A percentile compares a stretch with the other conserved stretches of the same genome.
Evolutionary conservation across 1,140 invertebrate genomes (phyloP).

Genomic region (Drosophila miranda): DNA sequence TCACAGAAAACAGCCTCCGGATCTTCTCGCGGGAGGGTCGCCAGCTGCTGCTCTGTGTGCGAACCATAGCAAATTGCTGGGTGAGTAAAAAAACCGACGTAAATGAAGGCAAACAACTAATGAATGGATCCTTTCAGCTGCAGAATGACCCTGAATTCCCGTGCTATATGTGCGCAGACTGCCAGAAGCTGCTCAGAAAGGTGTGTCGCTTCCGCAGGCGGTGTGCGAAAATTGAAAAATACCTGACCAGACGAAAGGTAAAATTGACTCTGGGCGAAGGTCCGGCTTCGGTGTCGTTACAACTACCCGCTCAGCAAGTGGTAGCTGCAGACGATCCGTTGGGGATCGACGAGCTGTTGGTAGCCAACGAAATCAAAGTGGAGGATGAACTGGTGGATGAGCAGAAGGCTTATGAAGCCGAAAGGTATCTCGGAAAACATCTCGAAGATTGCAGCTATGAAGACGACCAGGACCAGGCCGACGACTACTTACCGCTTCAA

Average conservation of each 20-base stretch:
- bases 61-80: conserved; percentile 63
- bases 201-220: conserved; percentile 53
- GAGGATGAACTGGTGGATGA: conserved; percentile 26
- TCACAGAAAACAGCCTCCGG: conserved; percentile 34
- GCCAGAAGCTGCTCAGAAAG: conserved; percentile 47
- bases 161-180: conserved; percentile 40
- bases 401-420: background rate
- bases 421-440: conserved; percentile 4
- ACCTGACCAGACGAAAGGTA: conserved; percentile 31
- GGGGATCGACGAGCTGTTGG: conserved; percentile 34
- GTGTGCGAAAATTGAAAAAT: conserved; percentile 57
- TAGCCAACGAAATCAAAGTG: conserved; percentile 14
- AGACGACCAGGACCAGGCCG: conserved; percentile 2
- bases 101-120: background rate
- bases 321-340: conserved; percentile 40
- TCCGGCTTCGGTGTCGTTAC: conserved; percentile 1
- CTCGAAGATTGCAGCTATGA: conserved; percentile 10
- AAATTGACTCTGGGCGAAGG: conserved; percentile 12
- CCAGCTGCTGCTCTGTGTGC: conserved; percentile 35
- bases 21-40: conserved; percentile 39
- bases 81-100: conserved; percentile 9
- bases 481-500: conserved; percentile 13
- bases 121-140: conserved; percentile 18
- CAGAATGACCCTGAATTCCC: conserved; percentile 46
- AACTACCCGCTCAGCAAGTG: conserved; percentile 12